phyloP scores from a whole-genome alignment of 2,888 invertebrate species.

The Cephus pulcher region DNA sequence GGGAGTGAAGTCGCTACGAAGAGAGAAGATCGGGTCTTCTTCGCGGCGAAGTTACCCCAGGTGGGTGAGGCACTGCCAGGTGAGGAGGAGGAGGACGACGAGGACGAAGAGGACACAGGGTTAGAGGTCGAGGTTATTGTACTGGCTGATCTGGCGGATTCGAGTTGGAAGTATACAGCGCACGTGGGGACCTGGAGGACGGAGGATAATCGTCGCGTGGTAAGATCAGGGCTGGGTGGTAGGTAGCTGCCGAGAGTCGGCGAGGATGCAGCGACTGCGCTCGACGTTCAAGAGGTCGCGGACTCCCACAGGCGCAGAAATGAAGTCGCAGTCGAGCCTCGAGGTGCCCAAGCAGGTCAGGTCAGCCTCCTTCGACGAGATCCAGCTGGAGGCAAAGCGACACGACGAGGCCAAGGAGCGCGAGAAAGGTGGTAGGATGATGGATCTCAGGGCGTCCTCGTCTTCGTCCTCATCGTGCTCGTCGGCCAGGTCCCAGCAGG shows the following conservation, averaged over 20 bases:
- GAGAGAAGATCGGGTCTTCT: conserved; percentile 2
- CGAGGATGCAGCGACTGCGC: conserved; percentile 81
- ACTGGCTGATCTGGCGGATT: conserved; percentile 21
- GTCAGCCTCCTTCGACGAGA: conserved; percentile 91
- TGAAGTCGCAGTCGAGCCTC: conserved; percentile 91
- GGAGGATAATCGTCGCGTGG: neutral
- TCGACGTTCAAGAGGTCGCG: conserved; percentile 89
- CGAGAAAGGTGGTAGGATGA: conserved; percentile 22
- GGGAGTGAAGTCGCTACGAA: conserved; percentile 9
- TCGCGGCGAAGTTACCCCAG: neutral
- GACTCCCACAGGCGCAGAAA: conserved; percentile 89
- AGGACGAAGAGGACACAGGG: conserved; percentile 18
- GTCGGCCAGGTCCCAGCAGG: conserved; percentile 51
- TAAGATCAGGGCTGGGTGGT: conserved; percentile 10
- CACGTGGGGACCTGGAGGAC: conserved; percentile 10
- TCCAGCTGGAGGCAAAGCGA: conserved; percentile 82
- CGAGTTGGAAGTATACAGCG: conserved; percentile 23
- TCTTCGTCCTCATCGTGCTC: conserved; percentile 56
- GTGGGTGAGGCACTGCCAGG: neutral
- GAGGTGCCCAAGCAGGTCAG: conserved; percentile 92
- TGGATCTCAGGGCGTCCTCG: conserved; percentile 33
- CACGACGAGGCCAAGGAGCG: conserved; percentile 60
- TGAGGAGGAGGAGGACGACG: neutral
- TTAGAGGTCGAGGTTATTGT: conserved; percentile 12
- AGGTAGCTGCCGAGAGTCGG: conserved; percentile 65